Percentiles rank a stretch among this genome's conserved stretches.
phyloP scores from a whole-genome alignment of 2,113 vertebrate genomes.

The Lepus timidus region DNA sequence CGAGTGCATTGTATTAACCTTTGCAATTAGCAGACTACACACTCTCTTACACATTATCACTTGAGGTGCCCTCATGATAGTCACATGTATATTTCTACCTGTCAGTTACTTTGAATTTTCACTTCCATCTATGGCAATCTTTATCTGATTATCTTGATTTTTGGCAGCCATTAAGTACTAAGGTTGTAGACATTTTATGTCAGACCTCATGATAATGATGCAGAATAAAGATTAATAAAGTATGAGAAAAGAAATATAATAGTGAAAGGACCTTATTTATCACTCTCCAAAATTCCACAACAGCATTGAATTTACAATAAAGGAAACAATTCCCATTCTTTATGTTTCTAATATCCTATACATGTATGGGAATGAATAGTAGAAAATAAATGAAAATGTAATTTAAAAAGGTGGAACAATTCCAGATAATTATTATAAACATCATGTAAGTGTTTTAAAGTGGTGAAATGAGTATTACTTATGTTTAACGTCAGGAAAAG shows the following conservation, averaged over 20 bases:
- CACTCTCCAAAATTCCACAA: background rate
- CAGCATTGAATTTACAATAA: background rate
- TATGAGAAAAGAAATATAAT: background rate
- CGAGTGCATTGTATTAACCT: background rate
- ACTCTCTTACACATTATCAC: background rate
- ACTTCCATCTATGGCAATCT: background rate
- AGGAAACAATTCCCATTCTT: background rate
- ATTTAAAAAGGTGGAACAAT: background rate
- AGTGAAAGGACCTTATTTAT: background rate
- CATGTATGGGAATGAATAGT: background rate
- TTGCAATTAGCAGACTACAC: background rate
- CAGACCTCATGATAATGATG: background rate
- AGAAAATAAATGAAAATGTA: background rate
- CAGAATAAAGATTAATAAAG: background rate
- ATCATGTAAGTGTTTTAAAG: background rate
- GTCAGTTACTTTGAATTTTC: background rate
- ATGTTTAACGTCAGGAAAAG: background rate
- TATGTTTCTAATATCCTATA: background rate
- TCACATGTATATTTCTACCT: background rate
- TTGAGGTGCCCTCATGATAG: background rate
- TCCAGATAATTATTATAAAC: conserved; percentile 21
- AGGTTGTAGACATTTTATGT: background rate
- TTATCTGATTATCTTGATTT: background rate
- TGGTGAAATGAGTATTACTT: background rate
- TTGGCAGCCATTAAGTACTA: background rate